Percentiles rank a stretch among this genome's conserved stretches.
Conservation (phyloP, 2,888 invertebrate species). For the Acanthococcus lagerstroemiae region DNA sequence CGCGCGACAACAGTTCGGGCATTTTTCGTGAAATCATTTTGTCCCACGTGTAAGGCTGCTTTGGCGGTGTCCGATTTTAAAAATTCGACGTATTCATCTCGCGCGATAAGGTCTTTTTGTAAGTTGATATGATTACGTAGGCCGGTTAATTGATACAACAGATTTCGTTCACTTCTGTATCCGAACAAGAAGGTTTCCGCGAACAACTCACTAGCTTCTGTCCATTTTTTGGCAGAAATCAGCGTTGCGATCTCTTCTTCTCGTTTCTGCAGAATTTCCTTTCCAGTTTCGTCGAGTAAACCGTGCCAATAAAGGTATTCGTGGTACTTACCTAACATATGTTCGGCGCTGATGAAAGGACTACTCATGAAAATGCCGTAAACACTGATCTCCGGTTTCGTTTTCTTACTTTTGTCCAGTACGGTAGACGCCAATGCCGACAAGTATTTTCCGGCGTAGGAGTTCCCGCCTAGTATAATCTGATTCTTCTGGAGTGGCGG, state of each 20-base stretch:
- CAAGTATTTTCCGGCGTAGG: slow-evolving; percentile 51
- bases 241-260: slow-evolving; percentile 35
- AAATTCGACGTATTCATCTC: not conserved
- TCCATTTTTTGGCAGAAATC: slow-evolving; percentile 39
- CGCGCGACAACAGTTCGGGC: slow-evolving; percentile 52
- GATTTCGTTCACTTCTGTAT: not conserved
- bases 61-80: slow-evolving; percentile 16
- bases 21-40: slow-evolving; percentile 1
- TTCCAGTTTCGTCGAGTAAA: slow-evolving; percentile 40
- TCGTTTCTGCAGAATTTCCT: slow-evolving; percentile 35
- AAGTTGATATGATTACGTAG: slow-evolving; percentile 34
- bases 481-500: slow-evolving; percentile 46
- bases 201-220: slow-evolving; percentile 40
- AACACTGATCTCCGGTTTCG: slow-evolving; percentile 42
- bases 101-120: not conserved
- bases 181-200: slow-evolving; percentile 30
- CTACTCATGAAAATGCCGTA: slow-evolving; percentile 49
- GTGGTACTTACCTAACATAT: slow-evolving; percentile 46
- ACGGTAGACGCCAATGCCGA: slow-evolving; percentile 48
- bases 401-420: slow-evolving; percentile 43
- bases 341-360: slow-evolving; percentile 47
- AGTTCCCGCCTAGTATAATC: slow-evolving; percentile 54
- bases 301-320: slow-evolving; percentile 48
- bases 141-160: slow-evolving; percentile 32
- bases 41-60: slow-evolving; percentile 35